A percentile compares a stretch with the other conserved stretches of the same genome.
Conservation (phyloP, 2,113 vertebrate genomes). For the Opisthocomus hoazin region DNA sequence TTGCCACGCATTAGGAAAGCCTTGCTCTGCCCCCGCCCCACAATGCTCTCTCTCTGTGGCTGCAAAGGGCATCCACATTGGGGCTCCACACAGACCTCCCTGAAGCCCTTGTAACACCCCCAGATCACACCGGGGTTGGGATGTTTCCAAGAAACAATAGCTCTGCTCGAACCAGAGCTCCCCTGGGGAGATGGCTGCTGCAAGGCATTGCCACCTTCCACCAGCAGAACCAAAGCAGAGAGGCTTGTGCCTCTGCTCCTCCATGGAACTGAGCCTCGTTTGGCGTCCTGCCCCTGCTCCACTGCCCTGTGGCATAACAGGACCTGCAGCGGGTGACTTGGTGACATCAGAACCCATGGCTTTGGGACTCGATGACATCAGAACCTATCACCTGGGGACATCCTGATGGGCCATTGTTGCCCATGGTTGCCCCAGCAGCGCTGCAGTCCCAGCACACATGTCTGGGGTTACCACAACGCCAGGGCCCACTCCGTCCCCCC, state of each 20-base stretch:
- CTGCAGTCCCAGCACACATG: too few species aligned
- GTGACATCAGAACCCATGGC: too few species aligned
- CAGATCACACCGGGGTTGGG: accelerated
- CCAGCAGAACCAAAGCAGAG: not conserved
- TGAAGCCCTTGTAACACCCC: not conserved
- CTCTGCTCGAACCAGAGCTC: not conserved
- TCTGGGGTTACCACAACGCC: too few species aligned
- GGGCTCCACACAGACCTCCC: not conserved
- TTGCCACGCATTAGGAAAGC: not conserved
- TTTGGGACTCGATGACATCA: too few species aligned
- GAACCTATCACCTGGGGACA: too few species aligned
- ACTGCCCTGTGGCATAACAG: not conserved
- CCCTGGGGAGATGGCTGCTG: not conserved
- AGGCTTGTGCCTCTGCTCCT: not conserved
- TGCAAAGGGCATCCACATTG: accelerated
- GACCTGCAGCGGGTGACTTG: not conserved
- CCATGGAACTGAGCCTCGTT: accelerated
- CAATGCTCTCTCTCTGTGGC: too few species aligned
- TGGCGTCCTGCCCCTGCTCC: not conserved
- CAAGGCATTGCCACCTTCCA: not conserved
- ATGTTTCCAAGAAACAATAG: not conserved
- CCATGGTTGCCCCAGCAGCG: too few species aligned
- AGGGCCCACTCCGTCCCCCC: not conserved
- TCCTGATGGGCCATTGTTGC: too few species aligned
- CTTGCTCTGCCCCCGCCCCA: not conserved